Evolutionary conservation across 2,888 invertebrate species (phyloP).

Genomic region (Epistrophella euchroma): DNA sequence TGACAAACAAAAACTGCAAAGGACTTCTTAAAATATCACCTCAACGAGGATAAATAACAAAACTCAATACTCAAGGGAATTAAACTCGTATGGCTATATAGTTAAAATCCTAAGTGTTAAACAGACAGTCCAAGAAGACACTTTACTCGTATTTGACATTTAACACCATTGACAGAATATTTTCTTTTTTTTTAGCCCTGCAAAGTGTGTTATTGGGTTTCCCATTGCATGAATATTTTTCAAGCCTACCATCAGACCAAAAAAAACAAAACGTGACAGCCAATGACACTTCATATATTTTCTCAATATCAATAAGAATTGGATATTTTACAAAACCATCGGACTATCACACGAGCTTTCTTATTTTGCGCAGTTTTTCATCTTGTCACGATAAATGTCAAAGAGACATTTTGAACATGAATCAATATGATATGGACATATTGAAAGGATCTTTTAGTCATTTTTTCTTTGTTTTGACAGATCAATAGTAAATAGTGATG

Average conservation of each 20-base stretch:
- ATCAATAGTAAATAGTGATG: no score
- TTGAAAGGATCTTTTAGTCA: not conserved
- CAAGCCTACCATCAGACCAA: not conserved
- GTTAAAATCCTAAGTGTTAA: not conserved
- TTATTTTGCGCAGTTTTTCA: conserved; percentile 7
- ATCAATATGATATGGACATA: not conserved
- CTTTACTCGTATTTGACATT: conserved; percentile 42
- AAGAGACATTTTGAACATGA: not conserved
- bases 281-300: conserved; percentile 38
- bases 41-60: not conserved
- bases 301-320: conserved; percentile 40
- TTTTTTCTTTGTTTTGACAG: no score
- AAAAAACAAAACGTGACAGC: not conserved
- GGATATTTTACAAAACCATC: conserved; percentile 43
- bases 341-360: conserved; percentile 17
- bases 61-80: not conserved
- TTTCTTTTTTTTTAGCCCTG: conserved; percentile 12
- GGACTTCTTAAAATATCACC: not conserved
- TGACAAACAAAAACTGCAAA: no score
- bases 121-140: not conserved
- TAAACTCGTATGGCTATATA: not conserved
- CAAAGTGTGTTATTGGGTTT: conserved; percentile 55
- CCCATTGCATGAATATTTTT: not conserved
- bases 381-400: not conserved
- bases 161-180: conserved; percentile 41